Base-by-base conservation (phyloP, 53 echinoderm and acorn worm genomes). In the Antedon mediterranea region DNA sequence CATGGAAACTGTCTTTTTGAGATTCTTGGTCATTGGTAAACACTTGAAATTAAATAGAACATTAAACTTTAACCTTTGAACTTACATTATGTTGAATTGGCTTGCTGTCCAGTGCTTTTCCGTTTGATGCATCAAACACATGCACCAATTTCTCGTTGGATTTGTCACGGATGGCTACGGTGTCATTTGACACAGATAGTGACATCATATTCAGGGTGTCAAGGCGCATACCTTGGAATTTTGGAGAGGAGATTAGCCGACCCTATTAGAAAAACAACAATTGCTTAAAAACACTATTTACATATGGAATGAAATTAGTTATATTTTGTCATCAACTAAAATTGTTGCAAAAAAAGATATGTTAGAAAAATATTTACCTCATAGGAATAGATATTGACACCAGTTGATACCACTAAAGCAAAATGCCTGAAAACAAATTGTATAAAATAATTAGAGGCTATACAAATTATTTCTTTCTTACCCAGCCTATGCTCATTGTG, bases 361-460 rank as follows among this genome's bases (percentile, higher is more conserved):
- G n/a, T n/a, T n/a, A 37, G 11, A 37, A 37, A 6, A 11, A 37
- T 4, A 6, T 77, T 78, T 87, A 95, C 97, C 91, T 95, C 97
- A 81, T 95, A 95, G 28, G 91, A 85, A 73, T 95, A 95, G 30
- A 95, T 74, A 81, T 95, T 89, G 42, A 95, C 84, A 11, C 97
- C 97, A 77, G 89, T 91, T 80, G 76, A 82, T 73, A 92, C 97
- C n/a, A 95, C 91, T 27, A 95, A 84, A 15, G 92, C 97, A 92
- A 95, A 95, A 82, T 95, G 91, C 79, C 97, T 95, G 79, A 7
- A 83, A 87, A n/a, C n/a, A n/a, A n/a, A n/a, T n/a, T n/a, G n/a
- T n/a, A n/a, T n/a, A n/a, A n/a, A n/a, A n/a, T n/a, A n/a, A n/a
- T n/a, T n/a, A n/a, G n/a, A n/a, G n/a, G n/a, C n/a, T n/a, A n/a